Base-by-base conservation (phyloP, 2,113 vertebrate genomes). In the Lota lota region DNA sequence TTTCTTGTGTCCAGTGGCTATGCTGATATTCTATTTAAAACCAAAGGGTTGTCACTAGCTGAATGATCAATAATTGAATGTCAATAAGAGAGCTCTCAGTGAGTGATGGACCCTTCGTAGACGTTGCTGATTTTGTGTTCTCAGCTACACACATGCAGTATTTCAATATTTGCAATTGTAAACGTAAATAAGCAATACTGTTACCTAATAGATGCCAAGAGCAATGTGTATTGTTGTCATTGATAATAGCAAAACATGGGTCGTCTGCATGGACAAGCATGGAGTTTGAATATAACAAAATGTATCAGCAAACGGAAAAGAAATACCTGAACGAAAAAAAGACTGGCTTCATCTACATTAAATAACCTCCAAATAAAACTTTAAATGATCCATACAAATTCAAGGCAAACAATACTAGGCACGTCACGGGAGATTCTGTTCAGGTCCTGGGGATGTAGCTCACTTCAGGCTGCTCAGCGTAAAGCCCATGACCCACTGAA, bases 11-110 rank as follows among this genome's bases (percentile, higher is more conserved):
- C 51, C 4, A 2, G 47, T 68, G 63, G 28, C 22, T 59, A 54
- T 50, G 21, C 61, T 73, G 66, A 65, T 70, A 59, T 76, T 79
- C 65, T 63, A 75, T 81, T 83, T 72, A 70, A 81, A 79, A 81
- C 67, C 66, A 63, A 75, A 72, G 68, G 65, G 75, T 74, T 63
- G 63, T 67, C 66, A 84, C 77, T 70, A 71, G 71, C 58, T 6
- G 63, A 47, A 28, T 64, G 64, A 82, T 78, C 77, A 74, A 81
- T 80, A 77, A 77, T 17, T 77, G 69, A 75, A 77, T 71, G 67
- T 76, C 75, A 73, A 67, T 83, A 65, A 79, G 64, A 67, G 79
- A 73, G 78, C 73, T 76, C 79, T 78, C 70, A 61, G 78, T 82
- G 74, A 83, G 72, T 63, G 72, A 87, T 85, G 77, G 63, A 81